Evolutionary conservation across 2,888 invertebrate species (phyloP).

Genomic region (Merodon equestris): DNA sequence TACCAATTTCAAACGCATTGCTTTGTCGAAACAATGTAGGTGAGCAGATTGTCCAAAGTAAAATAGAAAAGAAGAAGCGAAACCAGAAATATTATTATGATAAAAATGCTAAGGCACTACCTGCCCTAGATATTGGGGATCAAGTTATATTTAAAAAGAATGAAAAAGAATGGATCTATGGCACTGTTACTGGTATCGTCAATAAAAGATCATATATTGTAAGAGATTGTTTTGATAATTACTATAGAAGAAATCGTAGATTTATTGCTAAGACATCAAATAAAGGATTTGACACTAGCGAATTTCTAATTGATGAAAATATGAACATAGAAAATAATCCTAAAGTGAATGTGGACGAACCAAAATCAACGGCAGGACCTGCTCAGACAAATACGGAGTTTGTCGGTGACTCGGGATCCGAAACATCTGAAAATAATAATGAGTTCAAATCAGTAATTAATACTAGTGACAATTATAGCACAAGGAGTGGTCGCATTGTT

Average conservation of each 20-base stretch:
- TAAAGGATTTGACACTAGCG: slow-evolving; percentile 17
- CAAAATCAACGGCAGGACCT: not conserved
- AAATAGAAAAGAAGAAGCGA: too few species aligned
- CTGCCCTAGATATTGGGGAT: too few species aligned
- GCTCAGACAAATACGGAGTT: not conserved
- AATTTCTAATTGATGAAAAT: slow-evolving; percentile 1
- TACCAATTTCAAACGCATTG: too few species aligned
- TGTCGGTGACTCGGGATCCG: not conserved
- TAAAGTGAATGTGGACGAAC: not conserved
- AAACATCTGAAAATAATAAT: too few species aligned
- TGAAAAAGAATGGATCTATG: not conserved
- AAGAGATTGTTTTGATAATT: slow-evolving; percentile 18
- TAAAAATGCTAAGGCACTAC: too few species aligned
- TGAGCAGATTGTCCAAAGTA: too few species aligned
- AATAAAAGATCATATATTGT: slow-evolving; percentile 11
- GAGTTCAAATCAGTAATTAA: not conserved
- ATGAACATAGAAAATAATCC: not conserved
- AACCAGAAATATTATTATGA: too few species aligned
- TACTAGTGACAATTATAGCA: not conserved
- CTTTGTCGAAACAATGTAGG: too few species aligned
- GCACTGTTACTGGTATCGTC: too few species aligned
- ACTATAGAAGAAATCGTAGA: slow-evolving; percentile 19
- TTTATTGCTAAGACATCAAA: too few species aligned
- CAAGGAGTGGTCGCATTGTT: slow-evolving; percentile 21
- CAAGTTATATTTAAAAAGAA: not conserved